Conservation (phyloP, 2,888 invertebrate species). For the Lasius fuliginosus region DNA sequence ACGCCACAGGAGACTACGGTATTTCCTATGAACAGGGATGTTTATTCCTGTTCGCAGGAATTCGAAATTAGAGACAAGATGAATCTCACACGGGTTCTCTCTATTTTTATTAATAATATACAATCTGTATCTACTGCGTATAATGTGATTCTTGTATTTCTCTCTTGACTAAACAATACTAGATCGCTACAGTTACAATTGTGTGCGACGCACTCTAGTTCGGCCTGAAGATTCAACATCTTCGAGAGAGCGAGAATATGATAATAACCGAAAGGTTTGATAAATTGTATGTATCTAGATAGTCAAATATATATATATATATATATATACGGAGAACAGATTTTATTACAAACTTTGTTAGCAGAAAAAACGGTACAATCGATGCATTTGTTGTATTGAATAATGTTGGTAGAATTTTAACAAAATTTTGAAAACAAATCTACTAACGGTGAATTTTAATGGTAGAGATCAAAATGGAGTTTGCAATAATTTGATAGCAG, state of each 20-base stretch:
- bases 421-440: not conserved
- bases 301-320: too few relatives aligned
- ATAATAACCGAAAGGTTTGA: not conserved
- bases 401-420: not conserved
- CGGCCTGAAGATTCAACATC: not conserved
- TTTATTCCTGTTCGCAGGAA: not conserved
- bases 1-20: too few relatives aligned
- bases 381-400: not conserved
- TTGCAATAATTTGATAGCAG: not conserved
- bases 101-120: conserved; percentile 31
- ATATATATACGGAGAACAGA: not conserved
- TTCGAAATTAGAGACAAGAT: not conserved
- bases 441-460: not conserved
- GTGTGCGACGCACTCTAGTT: not conserved
- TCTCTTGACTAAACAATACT: not conserved
- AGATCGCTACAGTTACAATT: conserved; percentile 2
- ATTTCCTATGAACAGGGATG: not conserved
- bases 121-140: conserved; percentile 16
- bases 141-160: conserved; percentile 1
- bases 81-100: not conserved
- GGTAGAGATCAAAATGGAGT: not conserved
- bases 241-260: not conserved
- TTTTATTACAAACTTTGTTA: conserved; percentile 2
- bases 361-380: not conserved
- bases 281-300: not conserved